Evolutionary conservation across 2,113 vertebrate genomes (phyloP), one percentile per base, ranked within the genome.

Genomic region (Craseonycteris thonglongyai): DNA sequence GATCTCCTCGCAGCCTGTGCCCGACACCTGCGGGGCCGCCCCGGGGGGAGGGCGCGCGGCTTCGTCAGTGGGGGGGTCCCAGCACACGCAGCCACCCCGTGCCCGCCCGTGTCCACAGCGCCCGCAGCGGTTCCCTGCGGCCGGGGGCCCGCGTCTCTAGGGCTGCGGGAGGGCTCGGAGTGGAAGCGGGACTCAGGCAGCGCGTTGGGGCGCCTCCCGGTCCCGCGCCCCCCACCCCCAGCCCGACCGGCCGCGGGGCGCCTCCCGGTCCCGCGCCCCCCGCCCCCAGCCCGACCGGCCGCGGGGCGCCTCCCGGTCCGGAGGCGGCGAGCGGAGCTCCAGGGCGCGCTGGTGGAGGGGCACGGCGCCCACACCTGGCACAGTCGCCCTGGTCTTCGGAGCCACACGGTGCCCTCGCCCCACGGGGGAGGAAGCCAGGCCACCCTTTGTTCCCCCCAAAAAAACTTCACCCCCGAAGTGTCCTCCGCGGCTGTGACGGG

Each of bases 21-120:
- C 26, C 59, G 66, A 45, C 78, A 84, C 79, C 89, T 42, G 66
- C 61, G 9, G 54, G 54, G 30, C 54, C 26, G 4, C 54, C 71
- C 1, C 0, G 15, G 33, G 12, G 13, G 49, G 58, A 2, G 40
- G 22, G 8, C 56, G 7, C 47, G 8, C 1, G 4, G 81, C 26
- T 26, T 88, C 45, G 14, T 22, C 59, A 5, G 40, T 8, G 33
- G 18, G 2, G 61, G 21, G n/a, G n/a, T n/a, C n/a, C n/a, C n/a
- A n/a, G n/a, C n/a, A n/a, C n/a, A n/a, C n/a, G n/a, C n/a, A n/a
- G n/a, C n/a, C n/a, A n/a, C n/a, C n/a, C n/a, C n/a, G n/a, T n/a
- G n/a, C n/a, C n/a, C n/a, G n/a, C n/a, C n/a, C n/a, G n/a, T n/a
- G n/a, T n/a, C n/a, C n/a, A n/a, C n/a, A n/a, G n/a, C n/a, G n/a